Evolutionary conservation across 2,888 invertebrate species (phyloP).

Genomic region (Orgyia antiqua): DNA sequence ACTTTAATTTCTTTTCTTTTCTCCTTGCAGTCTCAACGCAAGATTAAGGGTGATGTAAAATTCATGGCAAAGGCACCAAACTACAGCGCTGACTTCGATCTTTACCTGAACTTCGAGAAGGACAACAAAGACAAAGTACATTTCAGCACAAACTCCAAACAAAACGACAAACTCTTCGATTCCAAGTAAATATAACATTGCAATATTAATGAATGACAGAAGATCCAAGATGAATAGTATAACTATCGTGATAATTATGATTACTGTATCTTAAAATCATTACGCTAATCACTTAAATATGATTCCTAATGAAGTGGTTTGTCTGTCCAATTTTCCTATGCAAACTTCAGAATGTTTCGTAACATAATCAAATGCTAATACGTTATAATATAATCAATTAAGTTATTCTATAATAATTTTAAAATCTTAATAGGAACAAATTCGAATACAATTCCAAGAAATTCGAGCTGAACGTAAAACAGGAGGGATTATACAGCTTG

Average conservation of each 20-base stretch:
- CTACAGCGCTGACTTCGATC: constrained; percentile 79
- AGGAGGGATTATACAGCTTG: constrained; percentile 32
- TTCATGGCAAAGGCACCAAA: constrained; percentile 79
- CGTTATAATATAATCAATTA: too few species aligned
- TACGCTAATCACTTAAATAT: too few species aligned
- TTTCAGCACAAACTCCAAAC: constrained; percentile 79
- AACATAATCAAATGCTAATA: too few species aligned
- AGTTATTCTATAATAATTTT: too few species aligned
- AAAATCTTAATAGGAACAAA: constrained; percentile 51
- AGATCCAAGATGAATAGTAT: too few species aligned
- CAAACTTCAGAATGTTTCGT: too few species aligned
- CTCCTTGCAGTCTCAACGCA: constrained; percentile 68
- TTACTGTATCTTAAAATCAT: too few species aligned
- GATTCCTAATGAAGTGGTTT: too few species aligned
- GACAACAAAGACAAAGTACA: constrained; percentile 83
- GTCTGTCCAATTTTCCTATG: too few species aligned
- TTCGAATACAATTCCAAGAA: constrained; percentile 59
- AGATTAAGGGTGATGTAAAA: constrained; percentile 80
- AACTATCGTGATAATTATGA: too few species aligned
- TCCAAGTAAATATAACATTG: constrained; percentile 75
- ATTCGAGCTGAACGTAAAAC: constrained; percentile 51
- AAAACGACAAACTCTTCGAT: constrained; percentile 71
- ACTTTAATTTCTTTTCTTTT: not conserved
- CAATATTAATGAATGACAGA: too few species aligned
- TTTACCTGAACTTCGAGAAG: constrained; percentile 83